Percentiles rank a stretch among this genome's conserved stretches.
These are phyloP conservation scores for Erebia aethiops DNA, from an alignment of 2,888 invertebrate genomes.

Conservation along the genomic window DNA sequence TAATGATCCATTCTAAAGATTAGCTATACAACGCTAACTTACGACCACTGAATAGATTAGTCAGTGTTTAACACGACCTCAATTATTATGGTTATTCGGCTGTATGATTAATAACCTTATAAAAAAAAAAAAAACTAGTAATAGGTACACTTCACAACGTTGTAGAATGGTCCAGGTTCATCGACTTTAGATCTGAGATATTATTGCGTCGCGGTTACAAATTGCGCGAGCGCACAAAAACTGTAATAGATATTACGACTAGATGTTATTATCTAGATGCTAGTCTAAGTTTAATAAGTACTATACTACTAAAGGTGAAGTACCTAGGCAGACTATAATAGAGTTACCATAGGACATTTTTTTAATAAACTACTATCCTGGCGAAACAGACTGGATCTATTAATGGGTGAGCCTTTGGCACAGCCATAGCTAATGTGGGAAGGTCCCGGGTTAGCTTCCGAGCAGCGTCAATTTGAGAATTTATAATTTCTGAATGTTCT, in stretches of 20 bases:
- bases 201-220: constrained; percentile 36
- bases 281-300: background rate
- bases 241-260: constrained; percentile 28
- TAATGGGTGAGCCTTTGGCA: too few species aligned
- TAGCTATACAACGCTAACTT: constrained; percentile 7
- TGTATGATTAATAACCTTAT: too few species aligned
- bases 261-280: background rate
- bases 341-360: background rate
- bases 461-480: too few species aligned
- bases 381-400: too few species aligned
- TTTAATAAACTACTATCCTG: too few species aligned
- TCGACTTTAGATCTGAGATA: constrained; percentile 33
- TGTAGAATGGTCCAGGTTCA: constrained; percentile 28
- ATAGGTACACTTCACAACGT: background rate
- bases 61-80: too few species aligned
- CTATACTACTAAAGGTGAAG: background rate
- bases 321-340: background rate
- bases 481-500: too few species aligned
- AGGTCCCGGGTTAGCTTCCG: too few species aligned
- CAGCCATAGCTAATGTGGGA: too few species aligned
- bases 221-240: constrained; percentile 36
- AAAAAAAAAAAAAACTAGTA: too few species aligned
- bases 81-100: too few species aligned
- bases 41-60: background rate
- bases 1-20: constrained; percentile 8